Base-by-base conservation (phyloP, 2,888 invertebrate species). In the Bellardia pandia region DNA sequence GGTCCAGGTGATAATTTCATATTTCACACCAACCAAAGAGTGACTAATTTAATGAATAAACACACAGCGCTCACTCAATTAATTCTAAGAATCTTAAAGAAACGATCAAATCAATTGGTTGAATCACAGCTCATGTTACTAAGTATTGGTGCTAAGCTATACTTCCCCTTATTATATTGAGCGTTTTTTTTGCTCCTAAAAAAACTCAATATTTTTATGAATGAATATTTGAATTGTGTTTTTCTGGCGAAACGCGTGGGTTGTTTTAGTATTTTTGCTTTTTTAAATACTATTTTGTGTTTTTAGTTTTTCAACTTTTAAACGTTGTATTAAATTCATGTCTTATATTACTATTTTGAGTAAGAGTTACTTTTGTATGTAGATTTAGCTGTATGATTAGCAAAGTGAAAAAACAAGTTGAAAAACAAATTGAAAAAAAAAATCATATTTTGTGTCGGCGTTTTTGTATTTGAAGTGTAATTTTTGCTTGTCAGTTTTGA, bases 391-490 rank as follows among this genome's bases (percentile, higher is more conserved):
- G 37, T 83, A 11, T 23, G 68, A 76, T 82, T 82, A 62, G n/a
- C 42, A 82, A 60, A 51, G 51, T 23, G 7, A 68, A 68, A 40
- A 62, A 40, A 64, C 42, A 64, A 72, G 42, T 62, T 80, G 48
- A 33, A 69, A 66, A 81, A 45, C n/a, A 66, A 60, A 71, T 0
- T 45, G 51, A 45, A 45, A 7, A 16, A 42, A 56, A 16, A 42
- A 56, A 45, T 6, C 45, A 37, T 62, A 72, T 81, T 81, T 74
- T 86, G 82, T 86, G 86, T 86, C 86, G 86, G 86, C 77, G 86
- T 81, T 86, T 86, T 82, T 77, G 66, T 86, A 74, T 77, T 86
- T 86, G 77, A 86, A 86, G 82, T 86, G 72, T 77, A 86, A 86
- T 86, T 77, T 86, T 76, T 77, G 86, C 86, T 81, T 81, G 82